Evolutionary conservation across 2,888 invertebrate genomes (phyloP).

Genomic region (Leptinotarsa rubiginosa): DNA sequence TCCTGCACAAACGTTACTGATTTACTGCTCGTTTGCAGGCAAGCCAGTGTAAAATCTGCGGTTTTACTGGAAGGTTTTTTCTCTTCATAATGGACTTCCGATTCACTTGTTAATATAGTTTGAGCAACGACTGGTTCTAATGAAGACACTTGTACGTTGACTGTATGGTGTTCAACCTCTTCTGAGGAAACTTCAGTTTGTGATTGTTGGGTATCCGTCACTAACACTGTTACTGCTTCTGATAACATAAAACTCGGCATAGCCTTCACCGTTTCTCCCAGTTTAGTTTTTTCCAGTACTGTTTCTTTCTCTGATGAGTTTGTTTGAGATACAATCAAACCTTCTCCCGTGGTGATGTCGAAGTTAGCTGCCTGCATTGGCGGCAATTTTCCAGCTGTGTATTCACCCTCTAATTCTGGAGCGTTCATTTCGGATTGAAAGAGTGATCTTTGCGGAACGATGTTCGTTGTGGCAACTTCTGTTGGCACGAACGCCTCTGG

Average conservation of each 20-base stretch:
- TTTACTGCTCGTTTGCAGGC: slow-evolving; percentile 72
- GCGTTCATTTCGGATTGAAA: slow-evolving; percentile 75
- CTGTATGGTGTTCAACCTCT: slow-evolving; percentile 68
- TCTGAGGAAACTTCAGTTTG: slow-evolving; percentile 70
- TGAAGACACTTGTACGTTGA: slow-evolving; percentile 72
- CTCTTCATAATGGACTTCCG: slow-evolving; percentile 69
- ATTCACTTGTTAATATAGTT: slow-evolving; percentile 73
- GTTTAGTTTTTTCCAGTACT: slow-evolving; percentile 65
- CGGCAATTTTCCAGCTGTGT: slow-evolving; percentile 72
- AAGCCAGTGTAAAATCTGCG: slow-evolving; percentile 68
- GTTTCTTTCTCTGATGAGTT: slow-evolving; percentile 77
- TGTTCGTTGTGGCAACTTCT: slow-evolving; percentile 76
- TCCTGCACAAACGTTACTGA: slow-evolving; percentile 75
- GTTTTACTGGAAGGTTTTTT: slow-evolving; percentile 64
- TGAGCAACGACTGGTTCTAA: slow-evolving; percentile 72
- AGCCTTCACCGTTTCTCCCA: slow-evolving; percentile 66
- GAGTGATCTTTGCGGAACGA: slow-evolving; percentile 76
- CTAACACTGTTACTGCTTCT: slow-evolving; percentile 72
- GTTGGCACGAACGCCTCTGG: slow-evolving; percentile 84
- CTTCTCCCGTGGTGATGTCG: slow-evolving; percentile 72
- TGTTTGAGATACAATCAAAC: slow-evolving; percentile 70
- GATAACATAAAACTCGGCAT: slow-evolving; percentile 68
- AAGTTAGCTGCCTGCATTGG: slow-evolving; percentile 72
- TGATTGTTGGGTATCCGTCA: slow-evolving; percentile 75
- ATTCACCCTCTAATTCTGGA: slow-evolving; percentile 77